A percentile compares a stretch with the other conserved stretches of the same genome.
These are phyloP conservation scores for Andrena cerasifolii DNA, from an alignment of 1,140 invertebrate species.

Conservation along the genomic window DNA sequence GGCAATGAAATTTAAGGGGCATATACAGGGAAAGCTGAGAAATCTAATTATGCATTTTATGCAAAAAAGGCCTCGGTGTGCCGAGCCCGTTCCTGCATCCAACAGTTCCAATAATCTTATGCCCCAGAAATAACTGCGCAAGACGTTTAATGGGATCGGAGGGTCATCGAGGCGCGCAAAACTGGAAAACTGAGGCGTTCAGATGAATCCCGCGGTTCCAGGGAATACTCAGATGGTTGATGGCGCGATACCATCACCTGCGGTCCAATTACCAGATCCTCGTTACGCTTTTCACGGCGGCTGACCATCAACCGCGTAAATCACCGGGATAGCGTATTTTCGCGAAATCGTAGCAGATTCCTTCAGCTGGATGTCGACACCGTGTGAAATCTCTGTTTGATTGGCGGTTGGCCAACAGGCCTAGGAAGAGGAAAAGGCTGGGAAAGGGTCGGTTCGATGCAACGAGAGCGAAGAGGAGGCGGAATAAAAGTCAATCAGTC, in stretches of 20 bases:
- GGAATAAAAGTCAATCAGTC: constrained; percentile 58
- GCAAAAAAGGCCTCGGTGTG: no score
- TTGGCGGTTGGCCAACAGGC: not conserved
- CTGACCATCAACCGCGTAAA: constrained; percentile 13
- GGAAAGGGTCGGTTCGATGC: not conserved
- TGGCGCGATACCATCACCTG: not conserved
- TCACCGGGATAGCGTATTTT: not conserved
- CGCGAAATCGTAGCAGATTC: constrained; percentile 52
- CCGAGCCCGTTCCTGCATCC: no score
- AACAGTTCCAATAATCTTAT: no score
- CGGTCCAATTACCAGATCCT: constrained; percentile 26
- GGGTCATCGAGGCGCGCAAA: constrained; percentile 12
- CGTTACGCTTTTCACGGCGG: constrained; percentile 38
- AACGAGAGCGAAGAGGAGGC: constrained; percentile 26
- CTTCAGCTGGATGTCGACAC: constrained; percentile 36
- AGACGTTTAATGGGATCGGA: no score
- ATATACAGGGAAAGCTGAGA: no score
- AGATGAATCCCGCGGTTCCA: constrained; percentile 16
- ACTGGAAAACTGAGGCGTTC: constrained; percentile 2
- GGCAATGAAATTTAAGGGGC: no score
- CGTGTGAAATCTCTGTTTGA: constrained; percentile 38
- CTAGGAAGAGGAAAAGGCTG: not conserved
- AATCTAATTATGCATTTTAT: no score
- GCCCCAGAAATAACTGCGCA: no score
- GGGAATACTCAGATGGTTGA: constrained; percentile 29